phyloP scores from a whole-genome alignment of 2,888 invertebrate genomes.

The Opisthograptis luteolata region DNA sequence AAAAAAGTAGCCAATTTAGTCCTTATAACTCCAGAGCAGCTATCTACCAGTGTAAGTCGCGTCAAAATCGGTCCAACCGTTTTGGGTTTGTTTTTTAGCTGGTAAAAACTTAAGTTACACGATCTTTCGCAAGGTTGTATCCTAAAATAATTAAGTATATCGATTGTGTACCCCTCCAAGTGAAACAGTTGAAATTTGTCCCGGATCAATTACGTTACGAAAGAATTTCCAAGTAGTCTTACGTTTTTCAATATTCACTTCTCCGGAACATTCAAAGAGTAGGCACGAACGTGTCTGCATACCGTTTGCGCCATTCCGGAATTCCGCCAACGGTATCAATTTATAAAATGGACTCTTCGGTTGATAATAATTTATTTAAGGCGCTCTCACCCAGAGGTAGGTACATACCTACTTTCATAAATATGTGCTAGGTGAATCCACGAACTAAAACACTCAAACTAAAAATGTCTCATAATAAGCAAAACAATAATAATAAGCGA shows the following conservation, averaged over 20 bases:
- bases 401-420: constrained; percentile 35
- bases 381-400: constrained; percentile 24
- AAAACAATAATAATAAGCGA: no score
- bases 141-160: no score
- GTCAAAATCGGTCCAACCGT: no score
- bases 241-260: constrained; percentile 7
- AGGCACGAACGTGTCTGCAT: constrained; percentile 27
- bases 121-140: no score
- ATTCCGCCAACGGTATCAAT: constrained; percentile 49
- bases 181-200: background rate
- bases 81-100: no score
- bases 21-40: no score
- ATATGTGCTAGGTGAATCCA: constrained; percentile 31
- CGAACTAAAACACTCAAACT: constrained; percentile 10
- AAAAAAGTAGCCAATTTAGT: no score
- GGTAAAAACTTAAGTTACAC: no score
- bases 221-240: background rate
- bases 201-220: background rate
- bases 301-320: constrained; percentile 27
- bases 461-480: constrained; percentile 12
- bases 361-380: constrained; percentile 49
- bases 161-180: no score
- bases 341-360: constrained; percentile 49
- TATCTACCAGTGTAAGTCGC: no score
- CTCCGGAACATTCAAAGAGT: constrained; percentile 1